Conservation (phyloP, 2,113 vertebrate species). For the Dasyurus viverrinus region DNA sequence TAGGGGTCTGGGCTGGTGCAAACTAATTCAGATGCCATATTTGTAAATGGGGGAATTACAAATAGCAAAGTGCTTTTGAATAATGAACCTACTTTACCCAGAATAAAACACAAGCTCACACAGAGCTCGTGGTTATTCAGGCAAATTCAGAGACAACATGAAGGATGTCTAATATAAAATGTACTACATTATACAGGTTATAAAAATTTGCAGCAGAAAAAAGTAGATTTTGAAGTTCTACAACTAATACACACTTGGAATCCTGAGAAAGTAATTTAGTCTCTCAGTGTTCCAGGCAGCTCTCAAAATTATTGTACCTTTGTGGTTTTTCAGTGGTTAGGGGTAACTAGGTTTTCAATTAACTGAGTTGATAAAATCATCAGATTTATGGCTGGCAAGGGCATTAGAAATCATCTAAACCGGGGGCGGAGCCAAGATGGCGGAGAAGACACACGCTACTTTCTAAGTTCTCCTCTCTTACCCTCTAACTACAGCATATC, state of each 20-base stretch:
- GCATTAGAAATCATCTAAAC: neutral
- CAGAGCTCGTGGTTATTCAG: neutral
- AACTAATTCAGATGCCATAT: conserved; percentile 41
- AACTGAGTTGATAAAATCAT: neutral
- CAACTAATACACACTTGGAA: neutral
- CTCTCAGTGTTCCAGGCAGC: neutral
- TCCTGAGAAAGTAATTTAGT: neutral
- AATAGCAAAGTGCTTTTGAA: conserved; percentile 7
- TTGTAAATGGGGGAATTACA: conserved; percentile 20
- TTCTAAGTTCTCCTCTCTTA: too few relatives aligned
- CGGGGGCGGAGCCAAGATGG: too few relatives aligned
- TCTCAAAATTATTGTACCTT: neutral
- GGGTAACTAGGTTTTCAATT: neutral
- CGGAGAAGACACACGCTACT: too few relatives aligned
- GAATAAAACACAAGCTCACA: neutral
- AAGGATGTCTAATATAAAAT: neutral
- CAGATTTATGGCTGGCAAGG: neutral
- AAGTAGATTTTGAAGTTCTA: neutral
- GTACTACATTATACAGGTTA: neutral
- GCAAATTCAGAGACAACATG: neutral
- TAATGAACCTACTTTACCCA: neutral
- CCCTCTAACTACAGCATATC: too few relatives aligned
- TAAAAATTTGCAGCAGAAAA: neutral
- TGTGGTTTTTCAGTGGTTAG: neutral
- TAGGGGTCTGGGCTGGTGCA: neutral